These are phyloP conservation scores for Asobara japonica DNA, from an alignment of 1,140 invertebrate genomes.

Conservation along the genomic window DNA sequence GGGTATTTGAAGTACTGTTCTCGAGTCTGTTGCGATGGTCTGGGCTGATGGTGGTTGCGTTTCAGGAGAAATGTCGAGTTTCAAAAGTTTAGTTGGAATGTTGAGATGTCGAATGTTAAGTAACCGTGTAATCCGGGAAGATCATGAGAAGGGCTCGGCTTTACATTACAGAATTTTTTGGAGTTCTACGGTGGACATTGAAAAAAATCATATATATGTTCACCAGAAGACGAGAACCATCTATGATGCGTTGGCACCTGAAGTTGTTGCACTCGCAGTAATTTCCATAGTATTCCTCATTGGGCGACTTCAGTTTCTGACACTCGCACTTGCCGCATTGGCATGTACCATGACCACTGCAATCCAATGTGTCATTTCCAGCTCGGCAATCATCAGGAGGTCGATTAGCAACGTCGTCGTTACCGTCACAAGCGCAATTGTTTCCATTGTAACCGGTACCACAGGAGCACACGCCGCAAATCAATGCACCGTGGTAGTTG, in stretches of 20 bases:
- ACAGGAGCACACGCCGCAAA: constrained; percentile 82
- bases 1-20: no score
- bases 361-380: constrained; percentile 59
- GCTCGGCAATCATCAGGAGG: constrained; percentile 20
- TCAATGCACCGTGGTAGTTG: constrained; percentile 65
- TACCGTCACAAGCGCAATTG: constrained; percentile 75
- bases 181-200: no score
- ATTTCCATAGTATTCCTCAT: constrained; percentile 67
- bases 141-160: no score
- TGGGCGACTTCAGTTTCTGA: constrained; percentile 60
- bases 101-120: no score
- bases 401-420: constrained; percentile 31
- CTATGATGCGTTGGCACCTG: constrained; percentile 69
- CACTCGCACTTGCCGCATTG: constrained; percentile 75
- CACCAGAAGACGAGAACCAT: constrained; percentile 59
- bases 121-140: no score
- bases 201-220: neutral
- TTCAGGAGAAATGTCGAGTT: no score
- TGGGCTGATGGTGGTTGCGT: no score
- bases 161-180: no score
- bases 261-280: constrained; percentile 83
- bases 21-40: no score
- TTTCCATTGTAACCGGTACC: constrained; percentile 72
- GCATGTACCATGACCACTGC: constrained; percentile 72
- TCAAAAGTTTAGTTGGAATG: no score